A percentile compares a stretch with the other conserved stretches of the same genome.
Evolutionary conservation across 2,888 invertebrate genomes (phyloP).

Genomic region (Saturnia japonica): DNA sequence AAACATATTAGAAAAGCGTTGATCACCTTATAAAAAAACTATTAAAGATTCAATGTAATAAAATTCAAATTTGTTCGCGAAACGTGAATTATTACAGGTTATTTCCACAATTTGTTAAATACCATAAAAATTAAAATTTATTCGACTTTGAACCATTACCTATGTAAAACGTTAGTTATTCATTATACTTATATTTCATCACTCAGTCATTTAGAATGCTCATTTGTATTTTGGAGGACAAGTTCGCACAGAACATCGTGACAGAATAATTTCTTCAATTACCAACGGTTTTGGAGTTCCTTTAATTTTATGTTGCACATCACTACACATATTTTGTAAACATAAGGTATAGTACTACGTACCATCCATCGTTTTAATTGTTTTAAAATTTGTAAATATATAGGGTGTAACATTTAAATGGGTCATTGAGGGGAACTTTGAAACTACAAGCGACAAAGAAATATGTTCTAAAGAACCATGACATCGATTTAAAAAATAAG

Average conservation of each 20-base stretch:
- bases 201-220: conserved; percentile 19
- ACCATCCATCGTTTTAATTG: background rate
- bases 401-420: too few species aligned
- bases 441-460: too few species aligned
- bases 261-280: conserved; percentile 38
- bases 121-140: conserved; percentile 17
- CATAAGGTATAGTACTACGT: background rate
- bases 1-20: background rate
- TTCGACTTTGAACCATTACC: conserved; percentile 20
- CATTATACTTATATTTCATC: conserved; percentile 21
- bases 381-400: background rate
- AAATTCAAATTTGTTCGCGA: conserved; percentile 10
- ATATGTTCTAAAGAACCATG: too few species aligned
- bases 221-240: conserved; percentile 37
- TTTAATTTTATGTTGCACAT: conserved; percentile 4
- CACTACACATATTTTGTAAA: background rate
- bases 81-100: background rate
- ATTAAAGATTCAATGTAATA: background rate
- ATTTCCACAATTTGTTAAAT: background rate
- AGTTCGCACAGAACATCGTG: conserved; percentile 41
- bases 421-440: too few species aligned
- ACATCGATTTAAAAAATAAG: too few species aligned
- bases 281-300: conserved; percentile 21
- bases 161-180: conserved; percentile 18
- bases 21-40: background rate